Base-by-base conservation (phyloP, 2,888 invertebrate genomes). In the Petrolisthes cinctipes region DNA sequence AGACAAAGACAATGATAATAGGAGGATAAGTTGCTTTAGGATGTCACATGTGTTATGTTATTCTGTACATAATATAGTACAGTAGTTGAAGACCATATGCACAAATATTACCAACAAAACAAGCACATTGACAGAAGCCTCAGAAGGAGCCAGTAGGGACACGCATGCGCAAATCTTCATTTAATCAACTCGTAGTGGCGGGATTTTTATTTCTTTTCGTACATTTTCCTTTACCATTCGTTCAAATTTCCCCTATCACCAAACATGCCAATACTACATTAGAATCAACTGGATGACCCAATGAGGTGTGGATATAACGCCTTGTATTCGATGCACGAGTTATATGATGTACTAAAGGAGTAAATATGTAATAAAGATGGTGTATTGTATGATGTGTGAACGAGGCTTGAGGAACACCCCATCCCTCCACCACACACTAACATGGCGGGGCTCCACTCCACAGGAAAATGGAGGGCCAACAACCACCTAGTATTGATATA, bases 381-480 rank as follows among this genome's bases (percentile, higher is more conserved):
- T 54, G 14, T 66, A 66, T 81, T 37, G n/a, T 14, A 5, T 4
- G 11, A 14, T 54, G 75, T 57, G 56, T 71, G 71, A 79, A 54
- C 79, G 79, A 79, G 20, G 79, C 11, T n/a, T n/a, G 17, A 20
- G 17, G 79, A 17, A 53, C 54, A 53, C 54, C 79, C 17, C 79
- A 53, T 23, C 54, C 83, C 57, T 37, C 56, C 23, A 23, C 79
- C 73, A 51, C 53, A 53, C 79, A n/a, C 66, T 81, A 81, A 86
- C 73, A 81, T 80, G 84, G 82, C 82, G 88, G 68, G 56, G 56
- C 78, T 76, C 80, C 66, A 75, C 75, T 76, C 20, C 54, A 68
- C 68, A 85, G 81, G 88, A 88, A 85, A 88, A 88, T 88, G 88
- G 88, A 85, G 85, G 88, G 75, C 82, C 76, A 71, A 78, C 88